phyloP scores from a whole-genome alignment of 2,888 invertebrate genomes.

The Papilio gigon region DNA sequence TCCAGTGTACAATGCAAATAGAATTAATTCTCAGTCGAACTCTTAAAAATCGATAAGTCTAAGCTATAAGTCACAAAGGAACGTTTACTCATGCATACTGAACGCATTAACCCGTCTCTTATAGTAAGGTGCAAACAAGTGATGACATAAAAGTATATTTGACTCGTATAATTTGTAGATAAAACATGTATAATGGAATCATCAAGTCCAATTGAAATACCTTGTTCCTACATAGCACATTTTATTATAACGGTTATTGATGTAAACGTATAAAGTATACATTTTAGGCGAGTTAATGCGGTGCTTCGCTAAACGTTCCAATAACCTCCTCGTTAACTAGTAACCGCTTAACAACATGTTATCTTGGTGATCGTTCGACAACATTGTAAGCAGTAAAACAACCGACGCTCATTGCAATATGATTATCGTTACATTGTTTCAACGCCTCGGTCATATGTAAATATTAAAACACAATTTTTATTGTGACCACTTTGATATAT shows the following conservation, averaged over 20 bases:
- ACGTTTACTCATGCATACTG: background rate
- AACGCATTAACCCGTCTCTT: background rate
- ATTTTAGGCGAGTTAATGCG: constrained; percentile 6
- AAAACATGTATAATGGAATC: background rate
- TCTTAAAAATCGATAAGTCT: too few species aligned
- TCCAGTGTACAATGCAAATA: background rate
- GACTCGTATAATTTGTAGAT: background rate
- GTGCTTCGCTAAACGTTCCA: constrained; percentile 15
- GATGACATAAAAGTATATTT: constrained; percentile 1
- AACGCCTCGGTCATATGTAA: constrained; percentile 6
- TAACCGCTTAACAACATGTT: constrained; percentile 25
- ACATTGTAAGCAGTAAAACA: constrained; percentile 35
- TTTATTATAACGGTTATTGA: constrained; percentile 10
- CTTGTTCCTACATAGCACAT: background rate
- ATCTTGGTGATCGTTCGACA: constrained; percentile 25
- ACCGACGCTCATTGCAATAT: constrained; percentile 8
- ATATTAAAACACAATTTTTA: background rate
- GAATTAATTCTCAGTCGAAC: too few species aligned
- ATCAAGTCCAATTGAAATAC: constrained; percentile 3
- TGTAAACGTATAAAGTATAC: constrained; percentile 7
- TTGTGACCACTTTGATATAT: background rate
- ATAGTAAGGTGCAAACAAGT: background rate
- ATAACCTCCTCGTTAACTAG: constrained; percentile 14
- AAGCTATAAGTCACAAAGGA: background rate
- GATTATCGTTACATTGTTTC: constrained; percentile 24